These are phyloP conservation scores for Aspidiotus destructor DNA, from an alignment of 2,888 invertebrate species.

Conservation along the genomic window DNA sequence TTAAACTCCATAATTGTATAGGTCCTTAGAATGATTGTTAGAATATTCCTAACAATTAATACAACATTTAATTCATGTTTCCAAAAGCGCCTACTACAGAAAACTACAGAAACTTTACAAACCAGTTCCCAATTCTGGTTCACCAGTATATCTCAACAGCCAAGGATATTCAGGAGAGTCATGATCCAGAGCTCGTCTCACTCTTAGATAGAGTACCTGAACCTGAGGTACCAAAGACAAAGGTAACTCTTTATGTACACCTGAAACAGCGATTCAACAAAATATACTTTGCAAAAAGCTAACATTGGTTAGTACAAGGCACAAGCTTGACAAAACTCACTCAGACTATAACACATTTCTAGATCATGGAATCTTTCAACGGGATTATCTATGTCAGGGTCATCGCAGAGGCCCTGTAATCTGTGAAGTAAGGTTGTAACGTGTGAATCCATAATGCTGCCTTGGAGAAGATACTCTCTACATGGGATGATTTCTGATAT, in stretches of 20 bases:
- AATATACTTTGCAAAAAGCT: background rate
- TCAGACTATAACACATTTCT: constrained; percentile 77
- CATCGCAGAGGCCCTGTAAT: constrained; percentile 83
- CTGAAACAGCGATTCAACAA: constrained; percentile 21
- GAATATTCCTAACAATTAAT: background rate
- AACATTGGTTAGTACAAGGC: background rate
- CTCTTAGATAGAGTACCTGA: constrained; percentile 63
- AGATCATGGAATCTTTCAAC: constrained; percentile 89
- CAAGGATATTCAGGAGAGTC: constrained; percentile 58
- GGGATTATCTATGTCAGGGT: constrained; percentile 80
- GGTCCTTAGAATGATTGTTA: background rate
- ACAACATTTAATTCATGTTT: background rate
- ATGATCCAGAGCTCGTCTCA: constrained; percentile 72
- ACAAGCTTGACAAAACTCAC: constrained; percentile 42
- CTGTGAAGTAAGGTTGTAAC: constrained; percentile 84
- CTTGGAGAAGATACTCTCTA: constrained; percentile 87
- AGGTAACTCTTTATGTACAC: constrained; percentile 35
- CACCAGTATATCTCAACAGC: constrained; percentile 85
- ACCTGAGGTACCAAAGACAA: constrained; percentile 45
- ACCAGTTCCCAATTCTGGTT: constrained; percentile 61
- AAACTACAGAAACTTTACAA: background rate
- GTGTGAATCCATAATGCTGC: constrained; percentile 82
- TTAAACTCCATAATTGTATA: too few relatives aligned
- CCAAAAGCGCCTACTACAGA: background rate
- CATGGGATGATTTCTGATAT: constrained; percentile 81